Evolutionary conservation across 2,113 vertebrate species (phyloP).

Genomic region (Rhabdomys dilectus): DNA sequence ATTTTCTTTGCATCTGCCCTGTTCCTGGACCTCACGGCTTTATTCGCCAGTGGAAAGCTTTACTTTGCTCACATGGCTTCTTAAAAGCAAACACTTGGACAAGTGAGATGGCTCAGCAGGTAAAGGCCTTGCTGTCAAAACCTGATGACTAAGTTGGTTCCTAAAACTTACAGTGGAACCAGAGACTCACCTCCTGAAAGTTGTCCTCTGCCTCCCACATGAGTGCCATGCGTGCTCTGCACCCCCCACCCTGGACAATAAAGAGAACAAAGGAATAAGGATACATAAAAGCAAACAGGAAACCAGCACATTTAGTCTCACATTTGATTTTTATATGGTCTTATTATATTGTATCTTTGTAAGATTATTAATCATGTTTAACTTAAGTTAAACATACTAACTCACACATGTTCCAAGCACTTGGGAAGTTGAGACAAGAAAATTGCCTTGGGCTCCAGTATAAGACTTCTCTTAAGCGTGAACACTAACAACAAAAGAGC

Average conservation of each 20-base stretch:
- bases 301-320: background rate
- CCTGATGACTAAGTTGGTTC: background rate
- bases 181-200: background rate
- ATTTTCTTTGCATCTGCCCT: constrained; percentile 20
- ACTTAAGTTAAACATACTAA: background rate
- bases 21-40: background rate
- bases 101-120: background rate
- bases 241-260: background rate
- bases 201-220: too few species aligned
- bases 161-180: too few species aligned
- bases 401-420: background rate
- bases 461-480: background rate
- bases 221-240: background rate
- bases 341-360: constrained; percentile 4
- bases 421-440: background rate
- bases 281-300: background rate
- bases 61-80: background rate
- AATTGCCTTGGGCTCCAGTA: background rate
- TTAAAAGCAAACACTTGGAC: background rate
- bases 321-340: background rate
- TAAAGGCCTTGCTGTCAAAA: background rate
- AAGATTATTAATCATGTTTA: background rate
- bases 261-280: background rate
- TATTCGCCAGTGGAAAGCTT: background rate
- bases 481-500: too few species aligned